Conservation (phyloP, 2,888 invertebrate genomes). For the Ophioninae sp. region DNA sequence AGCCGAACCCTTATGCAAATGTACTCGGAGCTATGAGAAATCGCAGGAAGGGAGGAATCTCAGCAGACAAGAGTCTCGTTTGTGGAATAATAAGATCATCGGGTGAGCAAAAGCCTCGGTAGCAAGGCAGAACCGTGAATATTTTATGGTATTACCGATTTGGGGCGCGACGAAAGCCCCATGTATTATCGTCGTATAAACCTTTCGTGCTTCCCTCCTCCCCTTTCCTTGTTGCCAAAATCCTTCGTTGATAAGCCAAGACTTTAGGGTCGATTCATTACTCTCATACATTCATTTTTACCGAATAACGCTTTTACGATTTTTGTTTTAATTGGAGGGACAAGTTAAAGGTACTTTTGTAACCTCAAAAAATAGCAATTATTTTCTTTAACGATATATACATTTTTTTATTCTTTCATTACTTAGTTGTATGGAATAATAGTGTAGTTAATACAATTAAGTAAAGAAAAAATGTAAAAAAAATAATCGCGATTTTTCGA, state of each 20-base stretch:
- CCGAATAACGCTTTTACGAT: constrained; percentile 33
- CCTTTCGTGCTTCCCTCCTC: constrained; percentile 24
- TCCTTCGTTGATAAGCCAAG: constrained; percentile 20
- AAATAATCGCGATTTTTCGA: too few species aligned
- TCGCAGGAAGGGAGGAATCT: constrained; percentile 27
- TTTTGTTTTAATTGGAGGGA: constrained; percentile 10
- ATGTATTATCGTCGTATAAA: constrained; percentile 56
- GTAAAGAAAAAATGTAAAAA: too few species aligned
- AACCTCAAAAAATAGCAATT: too few species aligned
- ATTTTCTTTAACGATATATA: too few species aligned
- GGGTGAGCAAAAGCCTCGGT: constrained; percentile 35
- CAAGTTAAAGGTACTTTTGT: background rate
- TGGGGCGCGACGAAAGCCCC: constrained; percentile 38
- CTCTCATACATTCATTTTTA: constrained; percentile 1
- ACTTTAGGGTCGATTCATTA: constrained; percentile 6
- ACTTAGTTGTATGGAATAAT: too few species aligned
- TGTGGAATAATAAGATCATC: constrained; percentile 50
- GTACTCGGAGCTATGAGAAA: constrained; percentile 37
- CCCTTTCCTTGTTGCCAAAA: background rate
- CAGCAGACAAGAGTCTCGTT: constrained; percentile 37
- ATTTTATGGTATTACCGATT: constrained; percentile 55
- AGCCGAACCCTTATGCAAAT: constrained; percentile 46
- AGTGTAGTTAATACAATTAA: too few species aligned
- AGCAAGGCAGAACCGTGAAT: constrained; percentile 33
- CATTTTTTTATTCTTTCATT: too few species aligned